phyloP scores from a whole-genome alignment of 2,888 invertebrate genomes.

The Amblyjoppa fuscipennis region DNA sequence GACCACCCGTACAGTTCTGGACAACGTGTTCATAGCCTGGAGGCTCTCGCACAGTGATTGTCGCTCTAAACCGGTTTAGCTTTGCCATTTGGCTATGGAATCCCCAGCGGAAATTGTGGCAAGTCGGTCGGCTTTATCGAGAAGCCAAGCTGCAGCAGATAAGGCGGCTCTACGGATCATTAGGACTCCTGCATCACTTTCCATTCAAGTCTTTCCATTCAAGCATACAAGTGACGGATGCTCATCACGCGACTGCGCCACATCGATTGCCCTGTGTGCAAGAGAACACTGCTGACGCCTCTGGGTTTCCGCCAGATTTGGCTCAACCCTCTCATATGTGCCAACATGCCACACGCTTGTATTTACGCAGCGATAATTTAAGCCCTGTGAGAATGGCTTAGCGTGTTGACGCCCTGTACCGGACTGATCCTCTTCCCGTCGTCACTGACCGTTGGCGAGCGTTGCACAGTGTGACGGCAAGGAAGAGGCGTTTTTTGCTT shows the following conservation, averaged over 20 bases:
- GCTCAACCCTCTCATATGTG: neutral
- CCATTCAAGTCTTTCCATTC: neutral
- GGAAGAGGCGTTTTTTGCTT: constrained; percentile 10
- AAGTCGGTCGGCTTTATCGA: neutral
- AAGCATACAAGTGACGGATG: neutral
- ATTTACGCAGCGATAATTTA: constrained; percentile 38
- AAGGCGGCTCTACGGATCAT: neutral
- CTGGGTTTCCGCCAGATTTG: constrained; percentile 17
- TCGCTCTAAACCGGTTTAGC: neutral
- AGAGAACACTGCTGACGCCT: constrained; percentile 2
- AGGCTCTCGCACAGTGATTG: neutral
- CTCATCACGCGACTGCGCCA: neutral
- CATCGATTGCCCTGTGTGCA: neutral
- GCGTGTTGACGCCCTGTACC: constrained; percentile 3
- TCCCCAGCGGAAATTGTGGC: neutral
- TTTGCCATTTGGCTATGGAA: neutral
- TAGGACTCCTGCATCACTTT: neutral
- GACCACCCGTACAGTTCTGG: constrained; percentile 13
- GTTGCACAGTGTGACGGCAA: neutral
- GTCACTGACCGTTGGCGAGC: neutral
- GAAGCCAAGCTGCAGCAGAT: neutral
- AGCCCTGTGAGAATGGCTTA: constrained; percentile 25
- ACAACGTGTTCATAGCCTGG: constrained; percentile 23
- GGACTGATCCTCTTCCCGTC: neutral
- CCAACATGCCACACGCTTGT: constrained; percentile 8